Evolutionary conservation across 2,888 invertebrate species (phyloP), one percentile per base, ranked within the genome.

Genomic region (Ochropacha duplaris): DNA sequence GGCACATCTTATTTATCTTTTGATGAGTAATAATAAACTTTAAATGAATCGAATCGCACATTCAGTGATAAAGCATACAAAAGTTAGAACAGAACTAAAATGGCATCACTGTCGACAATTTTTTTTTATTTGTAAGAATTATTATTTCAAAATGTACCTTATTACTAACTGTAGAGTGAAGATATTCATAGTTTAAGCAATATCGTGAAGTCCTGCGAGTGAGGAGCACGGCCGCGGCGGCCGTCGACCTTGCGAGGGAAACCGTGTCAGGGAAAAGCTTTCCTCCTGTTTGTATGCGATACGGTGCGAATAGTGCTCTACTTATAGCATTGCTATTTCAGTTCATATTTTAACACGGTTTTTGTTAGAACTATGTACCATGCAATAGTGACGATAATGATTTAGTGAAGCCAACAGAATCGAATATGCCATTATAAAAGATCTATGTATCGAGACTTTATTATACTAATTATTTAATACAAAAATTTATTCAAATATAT

Each of bases 211-310:
- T 55, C 57, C 57, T 34, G 71, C 78, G 81, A 73, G 79, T 81
- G 81, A 79, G 85, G 82, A 72, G 81, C 26, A 8, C 8, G 26
- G 8, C 5, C 14, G 34, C 4, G 36, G n/a, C 84, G 89, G 84
- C 61, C 87, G 86, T 82, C 84, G 87, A 88, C 88, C 89, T 88
- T 87, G 87, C 78, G 77, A 52, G 52, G 78, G 76, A 85, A 78
- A 84, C 81, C 84, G 83, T 85, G 88, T 80, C 87, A 86, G 84
- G 86, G 83, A 84, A 87, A 87, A 84, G 86, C 87, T 88, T 87
- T 88, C 81, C 87, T 87, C 79, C 81, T 72, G 78, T 70, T 74
- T 71, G 68, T 61, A 67, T 60, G 57, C 65, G 52, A 57, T 54
- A 61, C 71, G 68, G 26, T 26, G 12, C n/a, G 70, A 59, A 64